Base-by-base conservation (phyloP, 2,113 vertebrate species). In the Mionectes macconnelli region DNA sequence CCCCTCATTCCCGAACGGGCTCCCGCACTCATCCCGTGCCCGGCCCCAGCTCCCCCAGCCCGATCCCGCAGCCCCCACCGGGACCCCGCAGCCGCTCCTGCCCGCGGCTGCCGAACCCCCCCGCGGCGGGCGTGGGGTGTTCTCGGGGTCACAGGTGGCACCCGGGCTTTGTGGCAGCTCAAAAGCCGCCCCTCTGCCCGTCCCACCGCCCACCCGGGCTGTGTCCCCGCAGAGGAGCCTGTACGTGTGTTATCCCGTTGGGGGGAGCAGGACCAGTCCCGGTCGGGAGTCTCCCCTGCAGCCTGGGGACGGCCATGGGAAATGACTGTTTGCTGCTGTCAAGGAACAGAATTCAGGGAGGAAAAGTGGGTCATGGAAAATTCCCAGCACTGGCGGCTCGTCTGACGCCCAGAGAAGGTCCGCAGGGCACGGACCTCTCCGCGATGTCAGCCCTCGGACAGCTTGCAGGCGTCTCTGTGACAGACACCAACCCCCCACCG, bases 191-290 rank as follows among this genome's bases (percentile, higher is more conserved):
- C 69, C 50, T 6, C 59, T 31, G 55, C n/a, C 53, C 44, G 47
- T 31, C 30, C 27, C 45, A 2, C 13, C 14, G 10, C 59, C 35
- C 1, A 3, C 49, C 60, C 4, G 39, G 37, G 75, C 59, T 11
- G 44, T 10, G 50, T 30, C n/a, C 84, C 30, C 0, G 11, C 3
- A 18, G n/a, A 25, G 57, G 4, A 37, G 62, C 39, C 2, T 10
- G 13, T 21, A 1, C 1, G 0, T 2, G 45, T 7, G 5, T 4
- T 10, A 8, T 0, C 8, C 59, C 4, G 2, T 3, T 3, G 7
- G 7, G 10, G 23, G 5, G 7, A 33, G 5, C 8, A 1, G 40
- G 27, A 16, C 8, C 45, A 8, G 59, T 2, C 35, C 52, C 9
- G 2, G 31, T 23, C 3, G 47, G 30, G 25, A 9, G 18, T 24